These are phyloP conservation scores for Papilio helenus DNA, from an alignment of 1,140 invertebrate species.

Conservation along the genomic window DNA sequence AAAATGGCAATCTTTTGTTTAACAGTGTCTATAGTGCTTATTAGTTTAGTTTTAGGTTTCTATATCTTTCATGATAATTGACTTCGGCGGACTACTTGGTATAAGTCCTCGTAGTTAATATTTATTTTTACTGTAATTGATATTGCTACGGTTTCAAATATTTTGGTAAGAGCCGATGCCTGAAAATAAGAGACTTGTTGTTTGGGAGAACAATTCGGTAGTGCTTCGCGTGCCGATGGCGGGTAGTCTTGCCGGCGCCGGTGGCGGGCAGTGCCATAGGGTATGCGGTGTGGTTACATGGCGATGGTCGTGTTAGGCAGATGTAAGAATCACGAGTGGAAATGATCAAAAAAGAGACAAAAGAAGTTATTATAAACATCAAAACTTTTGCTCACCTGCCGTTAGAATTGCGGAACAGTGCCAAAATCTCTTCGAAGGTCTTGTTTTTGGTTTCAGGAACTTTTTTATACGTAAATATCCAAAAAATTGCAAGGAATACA, in stretches of 20 bases:
- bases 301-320: slow-evolving; percentile 32
- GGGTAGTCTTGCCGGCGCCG: slow-evolving; percentile 45
- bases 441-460: slow-evolving; percentile 99
- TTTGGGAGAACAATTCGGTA: slow-evolving; percentile 41
- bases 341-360: slow-evolving; percentile 41
- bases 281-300: slow-evolving; percentile 25
- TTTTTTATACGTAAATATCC: slow-evolving; percentile 98
- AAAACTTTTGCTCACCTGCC: slow-evolving; percentile 88
- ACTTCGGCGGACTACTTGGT: not conserved
- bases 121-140: not conserved
- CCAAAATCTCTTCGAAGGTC: slow-evolving; percentile 98
- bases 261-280: slow-evolving; percentile 44
- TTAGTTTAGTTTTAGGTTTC: not conserved
- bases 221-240: slow-evolving; percentile 71
- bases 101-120: not conserved
- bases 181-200: not conserved
- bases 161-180: not conserved
- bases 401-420: slow-evolving; percentile 93
- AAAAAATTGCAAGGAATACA: slow-evolving; percentile 97
- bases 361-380: not conserved
- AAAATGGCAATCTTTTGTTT: not conserved
- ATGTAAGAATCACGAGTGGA: slow-evolving; percentile 38
- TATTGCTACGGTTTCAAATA: not conserved
- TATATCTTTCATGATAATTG: not conserved
- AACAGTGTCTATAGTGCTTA: not conserved